Base-by-base conservation (phyloP, 2,888 invertebrate species). In the Eudasyphora cyanicolor region DNA sequence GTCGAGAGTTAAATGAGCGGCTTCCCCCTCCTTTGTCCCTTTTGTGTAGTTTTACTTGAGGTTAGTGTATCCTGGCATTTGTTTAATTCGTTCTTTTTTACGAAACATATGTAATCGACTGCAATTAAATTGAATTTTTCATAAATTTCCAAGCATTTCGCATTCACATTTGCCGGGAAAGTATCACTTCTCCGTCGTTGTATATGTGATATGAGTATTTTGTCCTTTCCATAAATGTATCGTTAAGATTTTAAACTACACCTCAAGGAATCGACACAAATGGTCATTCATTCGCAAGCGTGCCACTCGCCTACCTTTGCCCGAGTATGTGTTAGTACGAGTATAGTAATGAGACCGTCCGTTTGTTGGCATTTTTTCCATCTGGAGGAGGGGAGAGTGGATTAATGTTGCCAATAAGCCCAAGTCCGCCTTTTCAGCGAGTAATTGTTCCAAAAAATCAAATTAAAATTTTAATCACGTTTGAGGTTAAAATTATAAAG, bases 111-210 rank as follows among this genome's bases (percentile, higher is more conserved):
- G 90, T 90, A 90, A 90, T 90, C 88, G 88, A 87, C 29, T 78
- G 88, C 88, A 90, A 90, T 91, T 91, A 91, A 91, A 91, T 91
- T 91, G 91, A 91, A 91, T 91, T 91, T 90, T 90, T 91, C 88
- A 90, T 90, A 90, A 89, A 89, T 89, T 87, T 87, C 42, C 71
- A 76, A 73, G 49, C 86, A 79, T 73, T 81, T 74, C 62, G 32
- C 62, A 12, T 38, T 54, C 75, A 67, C 24, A 17, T 57, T 70
- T 49, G 27, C 27, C 67, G 70, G 17, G 67, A 60, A 78, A 27
- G 51, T 84, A 21, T n/a, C n/a, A 19, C 32, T 32, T n/a, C n/a
- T n/a, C n/a, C 62, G 42, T 27, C 76, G 10, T 38, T 81, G 76
- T 80, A 84, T 79, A 62, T 76, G 82, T 84, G 86, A 87, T 85